phyloP scores from a whole-genome alignment of 1,140 invertebrate species.

The Mercenaria mercenaria region DNA sequence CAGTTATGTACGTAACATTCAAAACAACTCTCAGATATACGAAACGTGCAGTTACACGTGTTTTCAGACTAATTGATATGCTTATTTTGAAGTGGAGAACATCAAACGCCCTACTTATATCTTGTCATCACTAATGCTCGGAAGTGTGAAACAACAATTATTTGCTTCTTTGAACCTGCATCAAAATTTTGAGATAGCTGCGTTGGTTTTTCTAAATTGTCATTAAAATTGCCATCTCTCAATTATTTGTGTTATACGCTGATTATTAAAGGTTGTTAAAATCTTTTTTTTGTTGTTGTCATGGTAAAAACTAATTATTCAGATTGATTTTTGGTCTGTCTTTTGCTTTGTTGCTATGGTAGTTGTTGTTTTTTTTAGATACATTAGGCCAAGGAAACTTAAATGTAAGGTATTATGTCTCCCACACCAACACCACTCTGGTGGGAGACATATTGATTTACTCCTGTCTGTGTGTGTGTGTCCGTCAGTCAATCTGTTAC shows the following conservation, averaged over 20 bases:
- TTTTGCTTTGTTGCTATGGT: too few species aligned
- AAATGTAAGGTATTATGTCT: too few species aligned
- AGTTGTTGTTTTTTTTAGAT: too few species aligned
- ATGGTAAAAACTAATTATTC: conserved; percentile 13
- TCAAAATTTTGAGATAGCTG: not conserved
- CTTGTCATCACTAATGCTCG: not conserved
- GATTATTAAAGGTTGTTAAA: not conserved
- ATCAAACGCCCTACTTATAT: conserved; percentile 5
- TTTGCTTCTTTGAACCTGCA: not conserved
- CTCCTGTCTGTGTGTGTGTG: too few species aligned
- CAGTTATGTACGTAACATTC: not conserved
- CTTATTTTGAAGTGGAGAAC: not conserved
- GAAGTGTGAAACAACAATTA: conserved; percentile 11
- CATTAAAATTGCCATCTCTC: not conserved
- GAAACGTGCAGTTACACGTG: not conserved
- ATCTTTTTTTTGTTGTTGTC: not conserved
- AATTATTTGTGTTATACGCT: not conserved
- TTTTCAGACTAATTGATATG: not conserved
- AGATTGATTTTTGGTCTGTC: not conserved
- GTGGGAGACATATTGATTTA: too few species aligned
- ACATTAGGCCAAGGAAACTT: too few species aligned
- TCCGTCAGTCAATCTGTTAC: too few species aligned
- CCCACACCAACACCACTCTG: too few species aligned
- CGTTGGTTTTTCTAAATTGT: not conserved
- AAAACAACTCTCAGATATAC: not conserved